Base-by-base conservation (phyloP, 2,888 invertebrate species). In the Pinctada fucata region DNA sequence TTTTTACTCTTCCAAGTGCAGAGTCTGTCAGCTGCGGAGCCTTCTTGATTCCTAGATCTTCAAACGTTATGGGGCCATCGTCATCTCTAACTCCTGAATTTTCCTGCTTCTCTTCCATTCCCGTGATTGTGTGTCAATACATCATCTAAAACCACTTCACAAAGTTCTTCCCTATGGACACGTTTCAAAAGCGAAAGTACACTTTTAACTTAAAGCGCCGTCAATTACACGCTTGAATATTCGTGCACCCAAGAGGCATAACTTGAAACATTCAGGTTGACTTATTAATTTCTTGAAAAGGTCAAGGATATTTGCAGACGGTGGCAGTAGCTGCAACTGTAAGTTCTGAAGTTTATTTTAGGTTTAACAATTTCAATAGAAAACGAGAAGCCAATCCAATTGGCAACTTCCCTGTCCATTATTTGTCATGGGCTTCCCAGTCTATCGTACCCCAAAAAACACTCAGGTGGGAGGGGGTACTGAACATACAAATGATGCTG, bases 21-120 rank as follows among this genome's bases (percentile, higher is more conserved):
- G 83, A 82, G 13, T 85, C 83, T 31, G 81, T 80, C n/a, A 86
- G 79, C 31, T 84, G 71, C n/a, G 83, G 82, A 45, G 78, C 73
- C 6, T 76, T 79, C 1, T 78, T 84, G 58, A 88, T 88, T 16
- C 88, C 87, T n/a, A 88, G 78, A 63, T 88, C 87, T 3, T 82
- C 84, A 79, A 88, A 88, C 48, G 85, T 85, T 45, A 88, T 79
- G 3, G 85, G 78, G 5, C 58, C 74, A n/a, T 75, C 70, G 13
- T 67, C 67, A 3, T 72, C 72, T 45, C 31, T n/a, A 74, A 10
- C 13, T 58, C 58, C 13, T 58, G 58, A 10, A 13, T 13, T 58
- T 58, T 58, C 8, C 13, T 49, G 48, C 65, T 49, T 45, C 48
- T 63, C 63, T 47, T 67, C 73, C 69, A 71, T 74, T 51, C 3